Evolutionary conservation across 2,113 vertebrate genomes (phyloP), one percentile per base, ranked within the genome.

Genomic region (Pterocles gutturalis): DNA sequence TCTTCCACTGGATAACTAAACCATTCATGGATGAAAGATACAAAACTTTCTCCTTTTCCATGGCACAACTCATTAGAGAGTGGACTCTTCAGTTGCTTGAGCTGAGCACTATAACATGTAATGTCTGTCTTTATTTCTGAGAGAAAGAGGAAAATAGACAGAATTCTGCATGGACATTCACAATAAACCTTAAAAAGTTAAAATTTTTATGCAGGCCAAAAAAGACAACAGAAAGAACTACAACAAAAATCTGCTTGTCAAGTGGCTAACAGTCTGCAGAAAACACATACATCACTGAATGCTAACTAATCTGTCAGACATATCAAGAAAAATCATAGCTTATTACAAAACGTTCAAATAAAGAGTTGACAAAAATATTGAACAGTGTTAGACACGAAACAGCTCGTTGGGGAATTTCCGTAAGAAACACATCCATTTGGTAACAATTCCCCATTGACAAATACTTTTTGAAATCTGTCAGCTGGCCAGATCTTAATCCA

Each of bases 391-490:
- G 78, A 87, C 66, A 88, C 0, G 1, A 25, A 89, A 58, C 69
- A 89, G 77, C 16, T 48, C 7, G 1, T 49, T 72, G 49, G 53
- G 77, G 53, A 94, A 88, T 90, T 92, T 69, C 71, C 48, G 33
- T 84, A 29, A 89, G 89, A 84, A 96, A 61, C 29, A 79, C 31
- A 83, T 60, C 55, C 61, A 75, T 82, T 96, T 87, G 70, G 89
- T 87, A 93, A 87, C 48, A 71, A 69, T 71, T 93, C 46, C 33
- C 38, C 57, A 91, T 26, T 12, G 5, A 90, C 93, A 81, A 96
- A 76, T 83, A 79, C 57, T 53, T 92, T 62, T 33, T 85, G 78
- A 82, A 94, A 93, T 82, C 64, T 92, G 70, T 60, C 94, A 95
- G 69, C 70, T 96, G 93, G 51, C 51, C 55, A 71, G 73, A 75